These are phyloP conservation scores for Podotricha telesiphe DNA, from an alignment of 2,888 invertebrate genomes.

Conservation along the genomic window DNA sequence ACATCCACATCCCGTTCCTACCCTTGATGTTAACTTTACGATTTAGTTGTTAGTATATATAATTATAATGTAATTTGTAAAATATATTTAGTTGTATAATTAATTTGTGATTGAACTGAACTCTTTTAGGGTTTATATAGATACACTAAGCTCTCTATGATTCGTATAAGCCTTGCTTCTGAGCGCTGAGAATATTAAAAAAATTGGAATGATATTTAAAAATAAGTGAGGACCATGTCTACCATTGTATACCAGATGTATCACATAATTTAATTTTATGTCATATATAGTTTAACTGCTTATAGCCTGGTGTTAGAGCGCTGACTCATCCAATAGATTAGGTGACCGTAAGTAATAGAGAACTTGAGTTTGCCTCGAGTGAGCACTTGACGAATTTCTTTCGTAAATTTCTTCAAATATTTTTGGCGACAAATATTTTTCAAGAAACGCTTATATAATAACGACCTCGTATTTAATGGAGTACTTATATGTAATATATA, in stretches of 20 bases:
- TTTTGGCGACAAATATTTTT: conserved; percentile 51
- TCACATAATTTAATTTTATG: conserved; percentile 21
- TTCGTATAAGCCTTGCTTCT: no score
- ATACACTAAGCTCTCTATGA: no score
- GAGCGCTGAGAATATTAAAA: no score
- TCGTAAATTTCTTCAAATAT: conserved; percentile 58
- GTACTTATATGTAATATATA: conserved; percentile 3
- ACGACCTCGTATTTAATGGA: conserved; percentile 9
- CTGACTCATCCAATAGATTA: conserved; percentile 42
- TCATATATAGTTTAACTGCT: conserved; percentile 33
- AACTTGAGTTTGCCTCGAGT: conserved; percentile 62
- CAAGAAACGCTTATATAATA: conserved; percentile 15
- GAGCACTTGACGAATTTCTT: conserved; percentile 53
- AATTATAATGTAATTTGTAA: no score
- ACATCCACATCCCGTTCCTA: no score
- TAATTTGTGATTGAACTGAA: no score
- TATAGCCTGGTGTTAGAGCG: conserved; percentile 32
- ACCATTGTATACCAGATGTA: background rate
- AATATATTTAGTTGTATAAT: no score
- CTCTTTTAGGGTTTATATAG: no score
- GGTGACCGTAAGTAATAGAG: conserved; percentile 66
- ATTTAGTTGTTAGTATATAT: no score
- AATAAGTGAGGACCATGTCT: no score
- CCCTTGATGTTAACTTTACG: no score
- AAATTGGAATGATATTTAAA: no score